Evolutionary conservation across 2,113 vertebrate genomes (phyloP).

Genomic region (Gila orcuttii): DNA sequence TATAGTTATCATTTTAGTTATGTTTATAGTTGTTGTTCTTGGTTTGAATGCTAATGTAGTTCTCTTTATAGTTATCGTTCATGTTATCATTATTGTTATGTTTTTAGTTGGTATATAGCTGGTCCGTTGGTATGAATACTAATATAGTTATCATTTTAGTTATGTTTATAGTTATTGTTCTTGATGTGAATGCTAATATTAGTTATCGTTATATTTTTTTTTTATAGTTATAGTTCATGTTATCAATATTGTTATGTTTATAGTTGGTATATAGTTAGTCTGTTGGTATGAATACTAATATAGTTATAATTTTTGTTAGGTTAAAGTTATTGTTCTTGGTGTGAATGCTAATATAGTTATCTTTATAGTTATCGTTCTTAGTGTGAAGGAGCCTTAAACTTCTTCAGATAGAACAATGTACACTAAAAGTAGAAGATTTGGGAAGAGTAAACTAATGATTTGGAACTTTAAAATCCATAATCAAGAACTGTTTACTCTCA

Average conservation of each 20-base stretch:
- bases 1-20: background rate
- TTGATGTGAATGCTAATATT: background rate
- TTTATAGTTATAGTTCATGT: too few relatives aligned
- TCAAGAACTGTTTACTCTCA: background rate
- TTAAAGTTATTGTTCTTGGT: background rate
- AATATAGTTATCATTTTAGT: too few relatives aligned
- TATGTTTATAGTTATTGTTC: background rate
- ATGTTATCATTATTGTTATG: too few relatives aligned
- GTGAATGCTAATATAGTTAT: background rate
- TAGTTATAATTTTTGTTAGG: too few relatives aligned
- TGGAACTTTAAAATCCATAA: background rate
- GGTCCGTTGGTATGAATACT: too few relatives aligned
- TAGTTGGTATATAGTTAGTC: too few relatives aligned
- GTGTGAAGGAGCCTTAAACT: background rate
- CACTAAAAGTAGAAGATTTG: background rate
- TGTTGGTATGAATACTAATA: too few relatives aligned
- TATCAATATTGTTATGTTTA: too few relatives aligned
- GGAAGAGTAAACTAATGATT: background rate
- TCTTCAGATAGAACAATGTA: background rate
- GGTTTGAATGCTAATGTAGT: background rate
- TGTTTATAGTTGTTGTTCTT: background rate
- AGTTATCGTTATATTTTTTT: background rate
- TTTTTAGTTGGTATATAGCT: too few relatives aligned
- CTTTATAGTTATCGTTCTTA: background rate
- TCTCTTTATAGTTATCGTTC: too few relatives aligned